Conservation (phyloP, 2,797 vertebrate species). For the Microchirus variegatus region DNA sequence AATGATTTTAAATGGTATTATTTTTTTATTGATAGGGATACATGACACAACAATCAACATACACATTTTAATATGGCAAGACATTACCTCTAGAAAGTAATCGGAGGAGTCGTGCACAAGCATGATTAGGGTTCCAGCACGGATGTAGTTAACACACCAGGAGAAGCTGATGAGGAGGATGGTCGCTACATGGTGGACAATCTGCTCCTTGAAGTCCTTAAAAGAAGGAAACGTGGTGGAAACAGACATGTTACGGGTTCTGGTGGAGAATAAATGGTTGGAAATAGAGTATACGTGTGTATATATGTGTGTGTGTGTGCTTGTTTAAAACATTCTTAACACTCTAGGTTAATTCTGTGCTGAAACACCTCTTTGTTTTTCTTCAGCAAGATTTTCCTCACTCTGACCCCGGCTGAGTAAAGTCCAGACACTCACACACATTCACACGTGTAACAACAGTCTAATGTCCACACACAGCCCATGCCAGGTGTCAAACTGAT, state of each 20-base stretch:
- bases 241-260: neutral
- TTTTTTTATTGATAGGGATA: neutral
- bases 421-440: conserved; percentile 53
- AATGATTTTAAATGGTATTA: no score
- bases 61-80: no score
- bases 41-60: neutral
- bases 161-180: conserved; percentile 97
- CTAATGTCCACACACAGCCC: conserved; percentile 60
- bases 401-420: conserved; percentile 53
- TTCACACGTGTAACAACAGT: conserved; percentile 61
- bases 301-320: neutral
- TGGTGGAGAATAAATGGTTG: neutral
- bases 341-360: conserved; percentile 32
- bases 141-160: conserved; percentile 95
- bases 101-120: conserved; percentile 94
- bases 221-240: conserved; percentile 4
- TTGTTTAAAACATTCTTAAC: conserved; percentile 20
- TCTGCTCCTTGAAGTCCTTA: conserved; percentile 95
- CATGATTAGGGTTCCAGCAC: conserved; percentile 94
- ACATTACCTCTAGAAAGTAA: conserved; percentile 90
- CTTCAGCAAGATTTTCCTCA: conserved; percentile 36
- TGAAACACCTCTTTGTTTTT: conserved; percentile 43
- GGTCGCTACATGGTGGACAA: conserved; percentile 94
- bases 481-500: conserved; percentile 42
- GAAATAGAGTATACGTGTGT: neutral